Conservation (phyloP, 2,797 vertebrate genomes). For the Melanotaenia trifasciata region DNA sequence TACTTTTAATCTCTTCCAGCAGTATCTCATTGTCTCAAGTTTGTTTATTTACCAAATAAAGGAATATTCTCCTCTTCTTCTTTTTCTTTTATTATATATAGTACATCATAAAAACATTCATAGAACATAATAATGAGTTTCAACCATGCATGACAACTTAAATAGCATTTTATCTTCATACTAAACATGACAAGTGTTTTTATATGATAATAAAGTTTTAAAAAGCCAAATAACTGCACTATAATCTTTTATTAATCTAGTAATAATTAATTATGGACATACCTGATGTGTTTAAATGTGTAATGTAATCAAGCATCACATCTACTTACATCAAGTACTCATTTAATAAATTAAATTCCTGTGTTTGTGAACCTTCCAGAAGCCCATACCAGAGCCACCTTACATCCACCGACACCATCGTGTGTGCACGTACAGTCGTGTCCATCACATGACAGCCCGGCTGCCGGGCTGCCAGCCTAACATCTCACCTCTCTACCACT, state of each 20-base stretch:
- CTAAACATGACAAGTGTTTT: no score
- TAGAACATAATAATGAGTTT: no score
- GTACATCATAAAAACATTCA: no score
- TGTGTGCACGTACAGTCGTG: conserved; percentile 80
- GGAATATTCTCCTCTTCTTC: no score
- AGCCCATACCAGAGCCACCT: conserved; percentile 76
- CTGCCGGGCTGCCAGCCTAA: conserved; percentile 79
- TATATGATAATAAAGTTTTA: not conserved
- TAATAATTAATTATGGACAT: not conserved
- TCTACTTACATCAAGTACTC: not conserved
- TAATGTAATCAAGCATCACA: not conserved
- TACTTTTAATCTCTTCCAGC: no score
- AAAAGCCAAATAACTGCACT: not conserved
- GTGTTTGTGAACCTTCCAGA: conserved; percentile 60
- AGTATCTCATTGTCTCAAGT: no score
- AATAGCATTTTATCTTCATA: not conserved
- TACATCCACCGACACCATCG: conserved; percentile 82
- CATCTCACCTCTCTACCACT: conserved; percentile 81
- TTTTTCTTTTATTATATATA: no score
- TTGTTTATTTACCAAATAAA: no score
- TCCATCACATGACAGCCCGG: conserved; percentile 72
- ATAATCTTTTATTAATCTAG: not conserved
- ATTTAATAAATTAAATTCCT: not conserved
- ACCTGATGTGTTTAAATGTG: not conserved
- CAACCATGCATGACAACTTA: no score